Evolutionary conservation across 2,888 invertebrate species (phyloP).

Genomic region (Sclerodermus sp.): DNA sequence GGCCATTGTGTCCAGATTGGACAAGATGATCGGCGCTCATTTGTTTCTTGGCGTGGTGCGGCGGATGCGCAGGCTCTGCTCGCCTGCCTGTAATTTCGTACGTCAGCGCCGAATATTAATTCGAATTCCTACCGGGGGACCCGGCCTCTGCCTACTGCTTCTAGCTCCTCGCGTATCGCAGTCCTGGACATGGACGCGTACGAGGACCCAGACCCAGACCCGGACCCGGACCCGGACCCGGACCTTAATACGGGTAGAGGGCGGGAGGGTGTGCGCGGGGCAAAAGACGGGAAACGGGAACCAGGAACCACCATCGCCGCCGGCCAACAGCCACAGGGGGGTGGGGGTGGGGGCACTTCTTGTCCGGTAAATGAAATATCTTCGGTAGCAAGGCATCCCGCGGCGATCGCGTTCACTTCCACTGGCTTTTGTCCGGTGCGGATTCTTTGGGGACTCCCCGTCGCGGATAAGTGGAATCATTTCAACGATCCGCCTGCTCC

Average conservation of each 20-base stretch:
- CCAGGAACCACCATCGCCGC: no score
- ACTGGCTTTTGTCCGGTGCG: slow-evolving; percentile 38
- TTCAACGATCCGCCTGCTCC: slow-evolving; percentile 38
- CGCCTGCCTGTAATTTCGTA: slow-evolving; percentile 50
- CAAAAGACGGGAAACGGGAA: not conserved
- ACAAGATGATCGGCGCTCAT: slow-evolving; percentile 50
- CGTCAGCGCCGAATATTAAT: slow-evolving; percentile 58
- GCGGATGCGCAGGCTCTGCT: slow-evolving; percentile 33
- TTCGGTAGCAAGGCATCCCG: slow-evolving; percentile 50
- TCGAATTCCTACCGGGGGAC: slow-evolving; percentile 46
- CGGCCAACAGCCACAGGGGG: no score
- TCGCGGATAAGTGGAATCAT: slow-evolving; percentile 52
- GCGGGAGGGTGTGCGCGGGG: slow-evolving; percentile 7
- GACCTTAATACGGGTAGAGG: no score
- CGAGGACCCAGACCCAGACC: no score
- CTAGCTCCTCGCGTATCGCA: slow-evolving; percentile 6
- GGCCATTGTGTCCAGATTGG: slow-evolving; percentile 36
- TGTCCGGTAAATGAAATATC: slow-evolving; percentile 54
- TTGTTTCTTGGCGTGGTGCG: slow-evolving; percentile 49
- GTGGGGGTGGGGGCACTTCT: slow-evolving; percentile 26
- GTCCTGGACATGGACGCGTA: no score
- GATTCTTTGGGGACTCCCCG: slow-evolving; percentile 48
- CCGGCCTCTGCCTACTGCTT: slow-evolving; percentile 3
- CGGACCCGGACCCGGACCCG: no score
- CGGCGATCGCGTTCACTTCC: slow-evolving; percentile 44